A percentile compares a stretch with the other conserved stretches of the same genome.
phyloP scores from a whole-genome alignment of 2,113 vertebrate species.

The Myocastor coypus region DNA sequence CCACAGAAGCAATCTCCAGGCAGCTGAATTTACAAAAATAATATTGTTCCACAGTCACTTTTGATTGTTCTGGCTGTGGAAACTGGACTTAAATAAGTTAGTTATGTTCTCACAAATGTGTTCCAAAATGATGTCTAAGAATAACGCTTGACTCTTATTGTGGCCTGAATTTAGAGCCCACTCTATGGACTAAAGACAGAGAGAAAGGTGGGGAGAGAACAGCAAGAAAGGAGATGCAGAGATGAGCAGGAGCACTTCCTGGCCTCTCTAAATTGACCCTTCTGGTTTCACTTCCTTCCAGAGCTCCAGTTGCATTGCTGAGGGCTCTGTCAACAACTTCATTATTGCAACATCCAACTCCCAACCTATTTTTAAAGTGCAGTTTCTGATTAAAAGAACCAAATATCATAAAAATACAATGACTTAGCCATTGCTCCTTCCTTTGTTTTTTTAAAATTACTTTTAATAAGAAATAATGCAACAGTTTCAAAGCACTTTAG shows the following conservation, averaged over 20 bases:
- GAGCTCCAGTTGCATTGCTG: not conserved
- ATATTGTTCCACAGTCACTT: not conserved
- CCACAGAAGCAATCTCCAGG: not conserved
- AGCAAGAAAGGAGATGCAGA: slow-evolving; percentile 11
- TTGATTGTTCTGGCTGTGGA: not conserved
- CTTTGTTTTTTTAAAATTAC: too few relatives aligned
- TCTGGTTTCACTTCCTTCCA: slow-evolving; percentile 58
- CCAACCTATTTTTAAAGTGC: not conserved
- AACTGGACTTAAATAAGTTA: not conserved
- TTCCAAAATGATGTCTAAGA: not conserved
- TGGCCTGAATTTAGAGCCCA: not conserved
- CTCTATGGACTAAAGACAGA: not conserved
- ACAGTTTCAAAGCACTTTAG: too few relatives aligned
- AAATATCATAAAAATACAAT: slow-evolving; percentile 27
- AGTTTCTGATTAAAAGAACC: slow-evolving; percentile 4
- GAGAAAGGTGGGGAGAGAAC: not conserved
- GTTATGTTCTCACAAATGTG: not conserved
- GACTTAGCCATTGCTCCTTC: not conserved
- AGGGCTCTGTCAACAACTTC: not conserved
- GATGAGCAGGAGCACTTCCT: not conserved
- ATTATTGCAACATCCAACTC: not conserved
- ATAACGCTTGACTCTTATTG: not conserved
- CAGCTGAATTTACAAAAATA: not conserved
- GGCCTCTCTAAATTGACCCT: not conserved
- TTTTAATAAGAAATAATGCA: too few relatives aligned